These are phyloP conservation scores for Nematolebias whitei DNA, from an alignment of 2,113 vertebrate species.

Conservation along the genomic window DNA sequence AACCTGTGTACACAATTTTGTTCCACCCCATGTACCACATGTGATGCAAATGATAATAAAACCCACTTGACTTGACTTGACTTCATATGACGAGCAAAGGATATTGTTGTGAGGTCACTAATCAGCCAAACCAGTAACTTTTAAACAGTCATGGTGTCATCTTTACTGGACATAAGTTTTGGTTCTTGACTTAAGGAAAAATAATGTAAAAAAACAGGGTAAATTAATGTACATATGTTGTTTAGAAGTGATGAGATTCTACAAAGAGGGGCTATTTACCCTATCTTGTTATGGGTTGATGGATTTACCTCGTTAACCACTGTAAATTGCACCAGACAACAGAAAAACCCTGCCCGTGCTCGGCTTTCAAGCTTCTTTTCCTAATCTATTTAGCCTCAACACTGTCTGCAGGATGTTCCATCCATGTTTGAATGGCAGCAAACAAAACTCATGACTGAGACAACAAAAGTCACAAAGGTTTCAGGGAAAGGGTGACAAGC, in stretches of 20 bases:
- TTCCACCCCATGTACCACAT: too few species aligned
- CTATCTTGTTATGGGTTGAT: not conserved
- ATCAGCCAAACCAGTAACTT: constrained; percentile 20
- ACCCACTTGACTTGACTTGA: too few species aligned
- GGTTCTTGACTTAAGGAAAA: constrained; percentile 22
- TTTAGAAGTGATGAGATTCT: too few species aligned
- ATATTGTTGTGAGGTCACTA: not conserved
- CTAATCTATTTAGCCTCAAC: too few species aligned
- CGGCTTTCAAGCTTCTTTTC: too few species aligned
- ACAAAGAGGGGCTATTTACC: not conserved
- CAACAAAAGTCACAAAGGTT: constrained; percentile 1
- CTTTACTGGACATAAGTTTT: constrained; percentile 2
- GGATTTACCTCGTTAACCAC: not conserved
- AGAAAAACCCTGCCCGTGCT: not conserved
- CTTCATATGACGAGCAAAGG: too few species aligned
- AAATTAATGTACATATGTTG: too few species aligned
- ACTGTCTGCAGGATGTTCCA: too few species aligned
- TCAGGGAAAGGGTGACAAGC: not conserved
- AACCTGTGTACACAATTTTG: too few species aligned
- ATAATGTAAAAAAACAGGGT: too few species aligned
- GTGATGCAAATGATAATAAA: too few species aligned
- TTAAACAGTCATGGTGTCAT: constrained; percentile 18
- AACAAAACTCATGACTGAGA: not conserved
- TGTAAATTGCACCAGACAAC: not conserved
- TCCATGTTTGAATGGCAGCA: not conserved